phyloP scores from a whole-genome alignment of 2,113 vertebrate genomes.

The Australoheros scitulus region DNA sequence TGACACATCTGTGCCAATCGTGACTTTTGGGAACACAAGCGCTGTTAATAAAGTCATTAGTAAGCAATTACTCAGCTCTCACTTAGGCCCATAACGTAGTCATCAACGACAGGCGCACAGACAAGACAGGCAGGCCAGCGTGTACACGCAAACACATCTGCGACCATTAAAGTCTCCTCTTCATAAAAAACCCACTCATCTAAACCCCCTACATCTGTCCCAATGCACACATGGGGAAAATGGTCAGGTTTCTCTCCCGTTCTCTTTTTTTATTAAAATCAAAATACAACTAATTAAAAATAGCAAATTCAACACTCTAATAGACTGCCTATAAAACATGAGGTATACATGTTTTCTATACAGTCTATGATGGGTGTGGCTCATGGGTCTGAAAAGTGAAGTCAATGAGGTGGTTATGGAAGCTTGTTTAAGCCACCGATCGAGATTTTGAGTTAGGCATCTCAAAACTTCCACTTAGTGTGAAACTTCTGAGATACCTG shows the following conservation, averaged over 20 bases:
- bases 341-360: neutral
- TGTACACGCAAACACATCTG: neutral
- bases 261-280: too few relatives aligned
- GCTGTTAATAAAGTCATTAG: slow-evolving; percentile 65
- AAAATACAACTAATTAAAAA: neutral
- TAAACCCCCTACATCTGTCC: neutral
- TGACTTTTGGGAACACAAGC: slow-evolving; percentile 55
- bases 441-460: neutral
- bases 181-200: neutral
- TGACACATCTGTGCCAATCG: slow-evolving; percentile 61
- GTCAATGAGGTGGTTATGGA: neutral
- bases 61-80: slow-evolving; percentile 54
- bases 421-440: neutral
- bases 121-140: neutral
- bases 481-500: neutral
- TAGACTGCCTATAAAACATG: neutral
- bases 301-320: neutral
- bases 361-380: neutral
- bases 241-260: neutral
- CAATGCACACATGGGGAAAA: neutral
- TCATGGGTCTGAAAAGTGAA: neutral
- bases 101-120: neutral
- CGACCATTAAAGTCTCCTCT: neutral
- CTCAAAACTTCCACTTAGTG: neutral
- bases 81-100: slow-evolving; percentile 15